A percentile compares a stretch with the other conserved stretches of the same genome.
phyloP scores from a whole-genome alignment of 2,888 invertebrate genomes.

The Idaea biselata region DNA sequence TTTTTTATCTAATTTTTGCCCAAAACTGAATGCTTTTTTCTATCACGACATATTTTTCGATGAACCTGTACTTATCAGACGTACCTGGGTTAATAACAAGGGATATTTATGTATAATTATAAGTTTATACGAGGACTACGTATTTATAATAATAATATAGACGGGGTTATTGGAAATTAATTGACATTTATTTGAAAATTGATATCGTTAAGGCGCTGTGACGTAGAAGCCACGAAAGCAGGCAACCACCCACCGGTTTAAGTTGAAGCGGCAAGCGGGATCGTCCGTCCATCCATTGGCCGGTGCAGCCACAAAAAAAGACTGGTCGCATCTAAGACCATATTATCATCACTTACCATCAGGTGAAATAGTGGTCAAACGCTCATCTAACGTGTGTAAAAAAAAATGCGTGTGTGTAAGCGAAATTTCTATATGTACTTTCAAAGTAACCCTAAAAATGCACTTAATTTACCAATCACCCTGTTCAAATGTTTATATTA shows the following conservation, averaged over 20 bases:
- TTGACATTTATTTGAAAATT: neutral
- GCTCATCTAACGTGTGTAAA: too few relatives aligned
- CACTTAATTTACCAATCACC: neutral
- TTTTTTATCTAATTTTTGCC: neutral
- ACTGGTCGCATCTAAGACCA: too few relatives aligned
- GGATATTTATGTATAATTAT: neutral
- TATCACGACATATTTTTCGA: neutral
- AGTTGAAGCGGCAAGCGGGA: too few relatives aligned
- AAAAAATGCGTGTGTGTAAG: too few relatives aligned
- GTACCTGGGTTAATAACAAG: constrained; percentile 36
- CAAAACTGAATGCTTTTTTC: neutral
- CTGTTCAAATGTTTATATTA: neutral
- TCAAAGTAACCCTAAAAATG: neutral
- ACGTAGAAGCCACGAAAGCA: too few relatives aligned
- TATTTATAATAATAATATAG: constrained; percentile 22
- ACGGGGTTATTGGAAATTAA: constrained; percentile 1
- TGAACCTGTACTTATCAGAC: constrained; percentile 38
- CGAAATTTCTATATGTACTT: too few relatives aligned
- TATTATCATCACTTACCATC: too few relatives aligned
- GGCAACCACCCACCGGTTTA: too few relatives aligned
- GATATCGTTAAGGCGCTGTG: too few relatives aligned
- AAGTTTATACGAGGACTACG: constrained; percentile 4
- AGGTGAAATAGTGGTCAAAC: too few relatives aligned
- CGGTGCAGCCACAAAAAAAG: too few relatives aligned
- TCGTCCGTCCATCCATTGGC: too few relatives aligned